A percentile compares a stretch with the other conserved stretches of the same genome.
These are phyloP conservation scores for Proteles cristata DNA, from an alignment of 2,113 vertebrate species.

Conservation along the genomic window DNA sequence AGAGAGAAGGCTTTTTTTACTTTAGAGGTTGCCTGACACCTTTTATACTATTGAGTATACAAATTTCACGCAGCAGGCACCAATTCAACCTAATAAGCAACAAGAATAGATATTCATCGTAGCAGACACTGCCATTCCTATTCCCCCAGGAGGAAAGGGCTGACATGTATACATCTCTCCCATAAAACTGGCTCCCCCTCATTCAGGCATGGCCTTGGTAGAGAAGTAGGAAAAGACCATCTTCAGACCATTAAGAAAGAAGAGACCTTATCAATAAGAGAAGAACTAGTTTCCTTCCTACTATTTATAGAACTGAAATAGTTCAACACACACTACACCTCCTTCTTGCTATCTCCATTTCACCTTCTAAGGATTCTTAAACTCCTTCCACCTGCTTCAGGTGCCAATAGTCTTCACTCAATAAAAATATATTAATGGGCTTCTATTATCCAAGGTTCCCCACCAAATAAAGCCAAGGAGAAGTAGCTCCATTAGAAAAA, in stretches of 20 bases:
- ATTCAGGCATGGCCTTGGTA: not conserved
- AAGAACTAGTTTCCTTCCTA: conserved; percentile 29
- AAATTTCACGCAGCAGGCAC: not conserved
- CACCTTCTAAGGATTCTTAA: not conserved
- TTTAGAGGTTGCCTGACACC: not conserved
- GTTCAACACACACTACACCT: not conserved
- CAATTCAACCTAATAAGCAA: conserved; percentile 1
- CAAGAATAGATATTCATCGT: not conserved
- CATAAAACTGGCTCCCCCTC: not conserved
- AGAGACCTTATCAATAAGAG: not conserved
- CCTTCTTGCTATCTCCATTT: not conserved
- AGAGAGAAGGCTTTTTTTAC: conserved; percentile 29
- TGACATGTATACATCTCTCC: not conserved
- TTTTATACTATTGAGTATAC: not conserved
- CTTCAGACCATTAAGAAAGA: not conserved
- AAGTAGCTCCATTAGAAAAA: not conserved
- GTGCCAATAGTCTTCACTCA: not conserved
- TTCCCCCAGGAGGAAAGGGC: not conserved
- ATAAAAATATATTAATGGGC: conserved; percentile 23
- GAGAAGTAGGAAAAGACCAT: not conserved
- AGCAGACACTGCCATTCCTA: not conserved
- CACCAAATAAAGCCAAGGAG: conserved; percentile 39
- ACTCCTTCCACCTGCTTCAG: not conserved
- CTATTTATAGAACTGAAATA: not conserved
- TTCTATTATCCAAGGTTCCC: conserved; percentile 29